Base-by-base conservation (phyloP, 1,140 invertebrate species). In the Oreohelix idahoensis region DNA sequence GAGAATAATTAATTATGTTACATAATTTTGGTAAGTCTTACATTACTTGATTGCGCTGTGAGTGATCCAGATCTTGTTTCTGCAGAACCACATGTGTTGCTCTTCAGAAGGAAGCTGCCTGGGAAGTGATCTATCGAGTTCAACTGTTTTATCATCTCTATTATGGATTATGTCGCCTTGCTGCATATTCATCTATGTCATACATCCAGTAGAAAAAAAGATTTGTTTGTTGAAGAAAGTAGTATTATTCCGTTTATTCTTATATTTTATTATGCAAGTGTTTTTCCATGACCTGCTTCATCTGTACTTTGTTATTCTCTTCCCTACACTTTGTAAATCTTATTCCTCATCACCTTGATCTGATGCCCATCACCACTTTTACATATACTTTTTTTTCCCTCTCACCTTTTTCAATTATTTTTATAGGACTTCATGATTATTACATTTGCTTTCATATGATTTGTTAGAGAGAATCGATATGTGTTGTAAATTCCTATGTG, bases 31-130 rank as follows among this genome's bases (percentile, higher is more conserved):
- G 15, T 45, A 45, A 45, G 5, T 45, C 5, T 5, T 8, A 15
- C 42, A 5, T 45, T 15, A 8, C 15, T 45, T 45, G 42, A 45
- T 45, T 15, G 42, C 42, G 15, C 42, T 45, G 5, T 8, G 15
- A 45, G 5, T 45, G 15, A 8, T 8, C 42, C 42, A 5, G 5
- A 5, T 45, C 15, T 15, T 15, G 42, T 23, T 51, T 76, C 42
- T 35, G 11, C 74, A 76, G 74, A 76, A 53, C 74, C 74, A 29
- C 74, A 76, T 76, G 74, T 76, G 45, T n/a, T 76, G 32, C 45
- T 76, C 13, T 76, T 76, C 45, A 76, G 74, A 49, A 39, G 74
- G 29, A 76, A 76, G 36, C 29, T 76, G 42, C 45, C 74, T n/a
- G 49, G n/a, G 1, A 76, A 76, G 23, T 76, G 42, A 73, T 73